These are phyloP conservation scores for Anseranas semipalmata DNA, from an alignment of 2,113 vertebrate genomes.

Conservation along the genomic window DNA sequence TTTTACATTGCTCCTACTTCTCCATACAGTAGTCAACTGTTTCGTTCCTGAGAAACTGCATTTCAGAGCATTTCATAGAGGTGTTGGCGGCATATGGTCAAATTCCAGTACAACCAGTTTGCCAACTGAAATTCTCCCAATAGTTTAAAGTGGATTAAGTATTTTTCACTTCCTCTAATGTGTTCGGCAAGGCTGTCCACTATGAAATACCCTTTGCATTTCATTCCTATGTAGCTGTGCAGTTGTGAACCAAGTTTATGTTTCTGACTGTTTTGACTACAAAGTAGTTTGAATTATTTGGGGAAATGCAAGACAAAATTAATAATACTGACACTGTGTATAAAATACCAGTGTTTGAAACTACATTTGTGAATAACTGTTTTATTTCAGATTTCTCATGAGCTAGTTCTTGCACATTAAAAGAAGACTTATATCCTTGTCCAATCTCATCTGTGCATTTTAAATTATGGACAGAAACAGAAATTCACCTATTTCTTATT, in stretches of 20 bases:
- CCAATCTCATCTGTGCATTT: background rate
- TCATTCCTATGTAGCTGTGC: slow-evolving; percentile 5
- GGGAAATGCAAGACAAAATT: slow-evolving; percentile 58
- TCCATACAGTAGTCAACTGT: slow-evolving; percentile 28
- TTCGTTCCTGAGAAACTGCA: slow-evolving; percentile 8
- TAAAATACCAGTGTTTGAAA: slow-evolving; percentile 61
- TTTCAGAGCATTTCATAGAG: slow-evolving; percentile 23
- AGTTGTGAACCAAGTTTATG: slow-evolving; percentile 42
- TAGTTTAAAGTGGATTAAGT: slow-evolving; percentile 39
- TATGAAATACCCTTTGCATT: slow-evolving; percentile 29
- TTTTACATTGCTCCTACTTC: background rate
- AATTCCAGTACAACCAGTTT: slow-evolving; percentile 51
- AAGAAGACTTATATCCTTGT: slow-evolving; percentile 33
- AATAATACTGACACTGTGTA: slow-evolving; percentile 66
- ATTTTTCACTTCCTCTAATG: slow-evolving; percentile 25
- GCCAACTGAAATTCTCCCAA: slow-evolving; percentile 35
- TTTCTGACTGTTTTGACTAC: slow-evolving; percentile 66
- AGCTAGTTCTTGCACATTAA: background rate
- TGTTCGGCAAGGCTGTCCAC: background rate
- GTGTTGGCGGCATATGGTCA: slow-evolving; percentile 37
- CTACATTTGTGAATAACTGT: slow-evolving; percentile 57
- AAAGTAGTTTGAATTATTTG: slow-evolving; percentile 52
- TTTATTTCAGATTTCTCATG: slow-evolving; percentile 62
- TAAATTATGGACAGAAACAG: slow-evolving; percentile 16
- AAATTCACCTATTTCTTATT: slow-evolving; percentile 19